Percentiles rank a stretch among this genome's conserved stretches.
Evolutionary conservation across 37 sponge, comb jelly and placozoan genomes (phyloP).

Genomic region (Agelas oroides): DNA sequence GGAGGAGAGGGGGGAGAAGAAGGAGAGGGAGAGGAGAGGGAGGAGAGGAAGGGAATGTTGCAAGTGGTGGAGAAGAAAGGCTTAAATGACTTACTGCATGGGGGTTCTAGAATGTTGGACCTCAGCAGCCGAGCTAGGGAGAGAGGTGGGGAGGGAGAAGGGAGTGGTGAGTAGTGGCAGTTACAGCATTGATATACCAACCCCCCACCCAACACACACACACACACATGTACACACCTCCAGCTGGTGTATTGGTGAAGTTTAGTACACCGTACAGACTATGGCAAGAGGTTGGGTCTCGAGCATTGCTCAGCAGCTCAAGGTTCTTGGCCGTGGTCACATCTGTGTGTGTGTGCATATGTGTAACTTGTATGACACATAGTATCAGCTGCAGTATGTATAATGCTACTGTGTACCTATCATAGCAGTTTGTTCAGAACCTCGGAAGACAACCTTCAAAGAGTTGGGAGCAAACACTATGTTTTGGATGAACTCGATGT

Average conservation of each 20-base stretch:
- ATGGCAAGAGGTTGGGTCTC: constrained; percentile 73
- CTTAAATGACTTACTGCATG: constrained; percentile 72
- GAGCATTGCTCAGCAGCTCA: constrained; percentile 87
- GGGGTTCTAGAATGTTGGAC: constrained; percentile 96
- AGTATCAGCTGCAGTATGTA: no score
- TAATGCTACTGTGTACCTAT: constrained; percentile 53
- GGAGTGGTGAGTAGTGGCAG: no score
- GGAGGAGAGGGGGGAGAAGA: neutral
- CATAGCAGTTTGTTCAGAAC: constrained; percentile 89
- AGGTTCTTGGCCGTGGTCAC: constrained; percentile 89
- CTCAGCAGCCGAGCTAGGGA: constrained; percentile 84
- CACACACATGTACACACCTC: constrained; percentile 56
- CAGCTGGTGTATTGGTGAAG: constrained; percentile 91
- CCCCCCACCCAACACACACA: no score
- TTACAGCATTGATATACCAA: no score
- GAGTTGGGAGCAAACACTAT: constrained; percentile 89
- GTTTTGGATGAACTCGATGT: constrained; percentile 98
- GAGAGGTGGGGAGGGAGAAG: no score
- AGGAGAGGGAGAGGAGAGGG: neutral
- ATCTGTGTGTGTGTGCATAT: constrained; percentile 50
- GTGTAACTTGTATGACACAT: neutral
- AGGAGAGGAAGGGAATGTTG: neutral
- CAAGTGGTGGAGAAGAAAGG: neutral
- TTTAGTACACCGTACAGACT: constrained; percentile 89
- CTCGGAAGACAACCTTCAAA: constrained; percentile 77